Percentiles rank a stretch among this genome's conserved stretches.
Conservation (phyloP, 1,140 invertebrate species). For the Scaptodrosophila lebanonensis region DNA sequence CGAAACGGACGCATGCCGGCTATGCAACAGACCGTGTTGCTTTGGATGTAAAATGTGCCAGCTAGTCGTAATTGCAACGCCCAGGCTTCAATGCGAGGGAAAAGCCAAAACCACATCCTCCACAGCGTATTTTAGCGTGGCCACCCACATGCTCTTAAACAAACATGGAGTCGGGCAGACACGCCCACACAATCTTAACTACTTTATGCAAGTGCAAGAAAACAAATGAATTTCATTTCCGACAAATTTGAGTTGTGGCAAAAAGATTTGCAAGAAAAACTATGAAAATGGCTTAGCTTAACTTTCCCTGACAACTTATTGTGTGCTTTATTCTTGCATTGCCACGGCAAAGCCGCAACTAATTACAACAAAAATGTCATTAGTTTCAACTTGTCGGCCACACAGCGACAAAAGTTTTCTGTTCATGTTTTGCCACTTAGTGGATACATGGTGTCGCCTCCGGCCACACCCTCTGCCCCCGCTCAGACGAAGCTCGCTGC, state of each 20-base stretch:
- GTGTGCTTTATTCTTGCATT: constrained; percentile 41
- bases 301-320: constrained; percentile 71
- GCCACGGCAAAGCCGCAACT: constrained; percentile 62
- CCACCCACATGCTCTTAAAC: background rate
- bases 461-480: background rate
- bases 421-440: constrained; percentile 72
- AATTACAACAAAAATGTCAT: constrained; percentile 74
- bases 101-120: no score
- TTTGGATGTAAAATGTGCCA: constrained; percentile 21
- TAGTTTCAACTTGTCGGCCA: constrained; percentile 72
- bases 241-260: constrained; percentile 58
- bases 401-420: constrained; percentile 67
- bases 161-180: background rate
- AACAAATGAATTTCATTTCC: constrained; percentile 73
- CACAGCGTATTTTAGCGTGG: no score
- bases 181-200: constrained; percentile 13
- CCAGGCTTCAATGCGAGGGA: no score
- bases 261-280: constrained; percentile 59
- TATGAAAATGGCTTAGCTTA: constrained; percentile 71
- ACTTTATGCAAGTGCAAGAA: constrained; percentile 39
- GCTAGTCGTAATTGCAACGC: constrained; percentile 25
- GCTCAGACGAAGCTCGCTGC: no score
- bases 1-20: constrained; percentile 20
- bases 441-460: constrained; percentile 12
- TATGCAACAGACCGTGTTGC: constrained; percentile 6